Evolutionary conservation across 2,888 invertebrate genomes (phyloP), one percentile per base, ranked within the genome.

Genomic region (Cerastis leucographa): DNA sequence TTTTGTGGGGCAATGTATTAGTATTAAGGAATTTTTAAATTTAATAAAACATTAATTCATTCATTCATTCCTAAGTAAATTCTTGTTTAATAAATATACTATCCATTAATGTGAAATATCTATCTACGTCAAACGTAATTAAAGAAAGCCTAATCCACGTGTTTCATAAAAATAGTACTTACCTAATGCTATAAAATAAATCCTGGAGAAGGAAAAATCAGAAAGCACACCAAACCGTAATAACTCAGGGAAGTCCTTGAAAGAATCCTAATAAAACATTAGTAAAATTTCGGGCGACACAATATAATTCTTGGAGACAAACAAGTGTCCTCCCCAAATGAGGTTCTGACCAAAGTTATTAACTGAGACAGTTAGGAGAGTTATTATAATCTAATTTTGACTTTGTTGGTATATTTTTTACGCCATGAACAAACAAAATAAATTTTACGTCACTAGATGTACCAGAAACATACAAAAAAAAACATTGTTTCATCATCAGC

Each of bases 251-350:
- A 61, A 73, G 77, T 78, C 71, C 78, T 76, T 83, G 62, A 81
- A 84, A 69, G 67, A 77, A 80, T 81, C 71, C 69, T 76, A 77
- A 80, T 83, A 82, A 78, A 86, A 88, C 73, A 85, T 88, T 88
- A 88, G 89, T 87, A 86, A 81, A 85, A 81, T 83, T 76, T 67
- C 61, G 76, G 71, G 69, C 79, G 78, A 64, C 66, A 76, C 85
- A 83, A 90, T 80, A 84, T 85, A 85, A 88, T 90, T 88, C 73
- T 81, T 72, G 70, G 65, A 77, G 81, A 76, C 84, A 84, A 86
- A 83, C 80, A 78, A 86, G 80, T 83, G 80, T 84, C 74, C 80
- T 64, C 67, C 29, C 51, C 66, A 74, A 73, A 72, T 71, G 72
- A 85, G 61, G 59, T 67, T 66, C 68, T 78, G 70, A 71, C 66